Percentiles rank a stretch among this genome's conserved stretches.
phyloP scores from a whole-genome alignment of 2,113 vertebrate species.

The Oryzias javanicus region DNA sequence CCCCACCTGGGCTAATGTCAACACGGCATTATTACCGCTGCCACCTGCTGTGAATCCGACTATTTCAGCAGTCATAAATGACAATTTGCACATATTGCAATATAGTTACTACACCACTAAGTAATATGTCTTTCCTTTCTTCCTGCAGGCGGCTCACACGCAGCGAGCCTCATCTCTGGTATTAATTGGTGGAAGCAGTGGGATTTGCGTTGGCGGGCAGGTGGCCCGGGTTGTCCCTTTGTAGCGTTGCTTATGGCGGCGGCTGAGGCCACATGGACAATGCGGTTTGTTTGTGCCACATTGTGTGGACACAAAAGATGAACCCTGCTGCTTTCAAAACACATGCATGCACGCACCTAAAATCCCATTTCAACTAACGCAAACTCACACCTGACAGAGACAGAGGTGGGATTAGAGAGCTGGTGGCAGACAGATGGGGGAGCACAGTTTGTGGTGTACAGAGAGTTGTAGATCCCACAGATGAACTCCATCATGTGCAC shows the following conservation, averaged over 20 bases:
- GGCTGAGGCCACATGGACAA: constrained; percentile 18
- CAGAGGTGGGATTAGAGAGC: constrained; percentile 18
- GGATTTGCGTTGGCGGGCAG: constrained; percentile 41
- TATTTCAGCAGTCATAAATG: constrained; percentile 61
- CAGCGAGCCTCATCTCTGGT: constrained; percentile 16
- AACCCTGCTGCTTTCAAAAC: constrained; percentile 29
- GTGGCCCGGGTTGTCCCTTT: constrained; percentile 35
- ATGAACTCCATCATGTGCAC: constrained; percentile 3
- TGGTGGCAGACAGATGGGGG: constrained; percentile 17
- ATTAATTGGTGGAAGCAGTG: constrained; percentile 57
- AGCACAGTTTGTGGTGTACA: background rate
- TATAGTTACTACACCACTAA: constrained; percentile 33
- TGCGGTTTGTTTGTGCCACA: constrained; percentile 45
- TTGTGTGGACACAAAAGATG: constrained; percentile 30
- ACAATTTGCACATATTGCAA: constrained; percentile 53
- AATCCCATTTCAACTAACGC: constrained; percentile 7
- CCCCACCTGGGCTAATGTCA: constrained; percentile 75
- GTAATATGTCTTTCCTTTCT: constrained; percentile 48
- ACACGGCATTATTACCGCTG: constrained; percentile 62
- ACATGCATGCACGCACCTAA: constrained; percentile 1
- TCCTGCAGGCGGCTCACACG: constrained; percentile 30
- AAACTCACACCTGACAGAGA: constrained; percentile 13
- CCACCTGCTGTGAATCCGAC: constrained; percentile 60
- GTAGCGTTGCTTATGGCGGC: constrained; percentile 47
- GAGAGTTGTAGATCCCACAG: constrained; percentile 15